Conservation (phyloP, 1,140 invertebrate species). For the Drosophila lacertosa region DNA sequence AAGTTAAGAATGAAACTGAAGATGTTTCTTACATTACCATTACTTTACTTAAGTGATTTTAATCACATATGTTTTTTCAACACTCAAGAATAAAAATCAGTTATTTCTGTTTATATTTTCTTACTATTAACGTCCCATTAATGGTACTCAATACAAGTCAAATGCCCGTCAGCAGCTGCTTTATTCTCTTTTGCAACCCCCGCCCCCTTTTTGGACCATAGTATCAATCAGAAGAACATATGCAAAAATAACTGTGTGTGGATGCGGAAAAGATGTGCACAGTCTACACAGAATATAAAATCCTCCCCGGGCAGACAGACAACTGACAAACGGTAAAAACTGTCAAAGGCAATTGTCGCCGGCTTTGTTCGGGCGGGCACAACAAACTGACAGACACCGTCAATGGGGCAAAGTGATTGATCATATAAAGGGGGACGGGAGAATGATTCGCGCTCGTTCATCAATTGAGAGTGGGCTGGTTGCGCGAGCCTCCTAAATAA, state of each 20-base stretch:
- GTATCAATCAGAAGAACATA: slow-evolving; percentile 41
- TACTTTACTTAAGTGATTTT: too few species aligned
- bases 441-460: slow-evolving; percentile 38
- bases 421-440: slow-evolving; percentile 41
- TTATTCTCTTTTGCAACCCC: not conserved
- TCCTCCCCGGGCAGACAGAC: slow-evolving; percentile 50
- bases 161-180: slow-evolving; percentile 64
- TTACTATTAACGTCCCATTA: slow-evolving; percentile 8
- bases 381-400: slow-evolving; percentile 51
- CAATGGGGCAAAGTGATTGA: slow-evolving; percentile 55
- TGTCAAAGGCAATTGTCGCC: slow-evolving; percentile 74
- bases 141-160: slow-evolving; percentile 23
- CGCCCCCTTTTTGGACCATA: too few species aligned
- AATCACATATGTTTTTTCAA: too few species aligned
- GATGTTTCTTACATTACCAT: too few species aligned
- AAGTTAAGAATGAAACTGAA: too few species aligned
- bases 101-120: too few species aligned
- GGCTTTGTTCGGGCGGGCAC: slow-evolving; percentile 60
- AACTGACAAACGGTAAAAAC: slow-evolving; percentile 67
- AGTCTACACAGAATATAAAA: slow-evolving; percentile 33
- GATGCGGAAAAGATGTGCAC: slow-evolving; percentile 29
- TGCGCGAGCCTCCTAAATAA: slow-evolving; percentile 27
- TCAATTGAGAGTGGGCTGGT: slow-evolving; percentile 60
- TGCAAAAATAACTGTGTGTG: slow-evolving; percentile 34
- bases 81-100: too few species aligned